These are phyloP conservation scores for Sisyra nigra DNA, from an alignment of 2,888 invertebrate species.

Conservation along the genomic window DNA sequence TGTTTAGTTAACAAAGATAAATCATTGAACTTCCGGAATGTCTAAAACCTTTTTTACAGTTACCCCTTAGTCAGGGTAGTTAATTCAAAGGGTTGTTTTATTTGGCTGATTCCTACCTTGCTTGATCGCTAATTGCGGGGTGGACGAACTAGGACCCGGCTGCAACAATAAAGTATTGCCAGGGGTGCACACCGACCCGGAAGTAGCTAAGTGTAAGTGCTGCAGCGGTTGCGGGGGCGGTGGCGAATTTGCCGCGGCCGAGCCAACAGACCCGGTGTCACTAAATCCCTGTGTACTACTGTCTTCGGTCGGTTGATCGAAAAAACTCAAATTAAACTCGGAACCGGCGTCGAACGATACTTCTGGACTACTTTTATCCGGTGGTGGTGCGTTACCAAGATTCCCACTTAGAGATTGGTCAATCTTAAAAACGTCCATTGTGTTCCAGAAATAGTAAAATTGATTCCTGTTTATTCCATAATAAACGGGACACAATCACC, in stretches of 20 bases:
- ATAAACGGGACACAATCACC: no score
- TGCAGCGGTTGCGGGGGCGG: slow-evolving; percentile 24
- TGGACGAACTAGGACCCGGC: slow-evolving; percentile 19
- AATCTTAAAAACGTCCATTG: slow-evolving; percentile 58
- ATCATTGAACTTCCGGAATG: background rate
- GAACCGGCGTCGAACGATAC: slow-evolving; percentile 58
- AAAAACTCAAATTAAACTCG: slow-evolving; percentile 68
- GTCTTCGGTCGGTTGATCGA: slow-evolving; percentile 47
- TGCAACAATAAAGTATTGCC: slow-evolving; percentile 17
- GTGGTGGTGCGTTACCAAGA: slow-evolving; percentile 40
- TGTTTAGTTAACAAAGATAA: background rate
- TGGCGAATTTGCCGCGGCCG: slow-evolving; percentile 29
- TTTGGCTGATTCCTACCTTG: slow-evolving; percentile 21
- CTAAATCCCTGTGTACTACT: slow-evolving; percentile 50
- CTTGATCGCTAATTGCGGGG: slow-evolving; percentile 20
- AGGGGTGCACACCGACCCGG: slow-evolving; percentile 14
- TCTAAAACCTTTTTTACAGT: background rate
- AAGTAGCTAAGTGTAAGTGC: slow-evolving; percentile 9
- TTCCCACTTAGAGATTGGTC: slow-evolving; percentile 47
- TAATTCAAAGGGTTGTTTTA: background rate
- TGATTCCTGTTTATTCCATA: no score
- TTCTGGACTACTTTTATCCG: slow-evolving; percentile 42
- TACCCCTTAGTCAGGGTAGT: background rate
- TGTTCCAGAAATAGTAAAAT: slow-evolving; percentile 10
- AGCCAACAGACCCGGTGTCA: slow-evolving; percentile 47